Base-by-base conservation (phyloP, 2,888 invertebrate species). In the Lampropteryx suffumata region DNA sequence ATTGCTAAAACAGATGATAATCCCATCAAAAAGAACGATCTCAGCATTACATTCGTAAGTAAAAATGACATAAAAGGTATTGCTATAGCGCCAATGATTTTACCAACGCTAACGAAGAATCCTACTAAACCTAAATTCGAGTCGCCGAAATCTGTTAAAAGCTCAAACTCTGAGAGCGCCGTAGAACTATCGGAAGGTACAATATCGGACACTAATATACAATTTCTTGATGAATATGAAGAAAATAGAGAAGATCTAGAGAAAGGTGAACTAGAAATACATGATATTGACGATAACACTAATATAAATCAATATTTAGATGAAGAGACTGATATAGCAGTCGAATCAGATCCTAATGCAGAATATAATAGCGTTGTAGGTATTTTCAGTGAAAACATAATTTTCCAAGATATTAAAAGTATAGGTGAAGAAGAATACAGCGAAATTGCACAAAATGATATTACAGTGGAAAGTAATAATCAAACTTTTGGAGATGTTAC, bases 191-290 rank as follows among this genome's bases (percentile, higher is more conserved):
- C 33, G 0, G 62, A 59, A 42, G 55, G 55, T 26, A 57, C 49
- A 7, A 40, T 57, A 13, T 59, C 59, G 0, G 62, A 59, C 24
- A 45, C 52, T 1, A 61, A 60, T 26, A 40, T 52, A 1, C 57
- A 57, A 28, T 57, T 44, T 5, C 37, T 50, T 3, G 58, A 43
- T 37, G 50, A 53, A 61, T 58, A 53, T 12, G 54, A 46, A 2
- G 51, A 48, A 13, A 30, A 30, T n/a, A 36, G 3, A 28, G 29
- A 41, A 6, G 5, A 12, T 12, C 4, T 9, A 9, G 26, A 26
- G 9, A 6, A 27, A 27, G 27, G 6, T 1, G 26, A 9, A 13
- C 9, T 21, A 8, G 36, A 36, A 36, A 27, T 27, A 6, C 13
- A 5, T 9, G 37, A 37, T 12, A 27, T 13, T 27, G 12, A 36